Evolutionary conservation across 2,113 vertebrate species (phyloP), one percentile per base, ranked within the genome.

Genomic region (Suricata suricatta): DNA sequence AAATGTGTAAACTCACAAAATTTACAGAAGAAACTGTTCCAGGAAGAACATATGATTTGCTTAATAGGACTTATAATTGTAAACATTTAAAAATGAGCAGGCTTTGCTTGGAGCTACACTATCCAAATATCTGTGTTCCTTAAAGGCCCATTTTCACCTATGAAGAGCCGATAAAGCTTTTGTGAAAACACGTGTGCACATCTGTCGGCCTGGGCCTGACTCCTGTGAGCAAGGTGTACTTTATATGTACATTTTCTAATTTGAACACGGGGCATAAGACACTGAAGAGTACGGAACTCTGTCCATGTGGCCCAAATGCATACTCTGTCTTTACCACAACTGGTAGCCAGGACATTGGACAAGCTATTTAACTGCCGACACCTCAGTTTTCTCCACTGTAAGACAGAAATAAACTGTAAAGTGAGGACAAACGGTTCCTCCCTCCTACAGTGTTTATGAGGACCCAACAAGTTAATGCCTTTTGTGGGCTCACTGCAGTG

Each of bases 1-100:
- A 93, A 88, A 66, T 72, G 31, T 93, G 27, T 72, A 90, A 93
- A 76, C 19, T 90, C 44, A 85, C 60, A 89, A 89, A 95, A 93
- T 81, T 89, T 84, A 89, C 16, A 89, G 4, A 82, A 64, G n/a
- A 82, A 60, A 85, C 13, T 76, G 50, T 95, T 96, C 25, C 64
- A 92, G 54, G 21, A 81, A 91, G 33, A 94, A 41, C 35, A 88
- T 31, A 91, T 27, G 16, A 71, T 85, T 88, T 93, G 44, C 13
- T 88, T 57, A 71, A 83, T 47, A 71, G 19, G 17, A 60, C 64
- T 97, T 95, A 47, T 63, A 86, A 79, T 11, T 74, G 60, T 50
- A 86, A 87, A 86, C 71, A 72, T 82, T 90, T 93, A 72, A 82
- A 88, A 96, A 93, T 85, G 69, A 86, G 69, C n/a, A 52, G 33